These are phyloP conservation scores for Cuculus canorus DNA, from an alignment of 2,797 vertebrate genomes.

Conservation along the genomic window DNA sequence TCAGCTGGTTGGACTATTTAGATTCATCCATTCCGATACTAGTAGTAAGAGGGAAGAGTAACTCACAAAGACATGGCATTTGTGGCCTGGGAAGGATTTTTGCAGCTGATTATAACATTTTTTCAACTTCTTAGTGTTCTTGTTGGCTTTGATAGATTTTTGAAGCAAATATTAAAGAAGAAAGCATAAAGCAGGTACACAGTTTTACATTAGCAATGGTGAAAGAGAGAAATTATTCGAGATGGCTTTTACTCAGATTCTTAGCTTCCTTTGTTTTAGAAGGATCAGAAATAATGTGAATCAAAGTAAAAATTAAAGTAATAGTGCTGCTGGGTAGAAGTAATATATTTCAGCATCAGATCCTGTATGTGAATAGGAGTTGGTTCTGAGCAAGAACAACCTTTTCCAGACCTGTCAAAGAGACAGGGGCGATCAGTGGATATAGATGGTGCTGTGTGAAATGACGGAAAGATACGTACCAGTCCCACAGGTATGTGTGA, in stretches of 20 bases:
- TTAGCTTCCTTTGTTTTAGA: background rate
- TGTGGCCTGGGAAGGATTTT: background rate
- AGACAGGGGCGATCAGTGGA: background rate
- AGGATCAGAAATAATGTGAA: background rate
- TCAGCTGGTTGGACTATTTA: background rate
- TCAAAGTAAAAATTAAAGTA: background rate
- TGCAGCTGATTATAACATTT: background rate
- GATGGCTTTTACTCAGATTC: background rate
- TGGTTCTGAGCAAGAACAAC: background rate
- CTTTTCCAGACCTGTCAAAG: background rate
- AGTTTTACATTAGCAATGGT: background rate
- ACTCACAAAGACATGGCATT: background rate
- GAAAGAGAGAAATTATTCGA: background rate
- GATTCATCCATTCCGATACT: background rate
- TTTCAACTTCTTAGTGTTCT: background rate
- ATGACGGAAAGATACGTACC: background rate
- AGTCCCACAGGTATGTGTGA: background rate
- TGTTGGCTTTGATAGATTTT: background rate
- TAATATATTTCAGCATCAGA: background rate
- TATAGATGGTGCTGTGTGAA: background rate
- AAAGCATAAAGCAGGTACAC: background rate
- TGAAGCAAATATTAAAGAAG: background rate
- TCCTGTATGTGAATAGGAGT: background rate
- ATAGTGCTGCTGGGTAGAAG: background rate
- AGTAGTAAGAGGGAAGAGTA: background rate